phyloP scores from a whole-genome alignment of 1,140 invertebrate genomes.

The Magallana ariakensis region DNA sequence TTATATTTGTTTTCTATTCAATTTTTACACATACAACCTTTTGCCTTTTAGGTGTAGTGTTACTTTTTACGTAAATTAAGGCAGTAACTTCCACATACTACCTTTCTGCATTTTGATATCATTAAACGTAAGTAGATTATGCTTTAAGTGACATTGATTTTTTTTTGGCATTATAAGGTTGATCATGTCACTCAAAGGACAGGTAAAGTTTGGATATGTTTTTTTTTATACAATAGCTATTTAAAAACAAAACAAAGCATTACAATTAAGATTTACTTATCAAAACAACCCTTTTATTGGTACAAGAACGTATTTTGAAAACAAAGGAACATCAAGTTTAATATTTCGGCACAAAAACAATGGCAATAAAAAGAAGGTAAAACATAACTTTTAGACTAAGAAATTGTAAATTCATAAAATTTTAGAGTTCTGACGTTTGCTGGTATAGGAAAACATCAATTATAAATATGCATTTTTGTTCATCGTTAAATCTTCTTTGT shows the following conservation, averaged over 20 bases:
- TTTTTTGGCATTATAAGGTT: too few relatives aligned
- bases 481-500: too few relatives aligned
- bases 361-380: not conserved
- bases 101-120: not conserved
- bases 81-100: not conserved
- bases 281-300: not conserved
- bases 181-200: too few relatives aligned
- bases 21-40: constrained; percentile 8
- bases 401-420: too few relatives aligned
- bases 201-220: too few relatives aligned
- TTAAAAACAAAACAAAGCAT: not conserved
- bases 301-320: not conserved
- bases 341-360: not conserved
- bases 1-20: not conserved
- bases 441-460: too few relatives aligned
- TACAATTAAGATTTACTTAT: not conserved
- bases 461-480: too few relatives aligned
- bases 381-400: too few relatives aligned
- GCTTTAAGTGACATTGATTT: too few relatives aligned
- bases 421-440: too few relatives aligned
- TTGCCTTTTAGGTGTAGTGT: not conserved
- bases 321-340: not conserved
- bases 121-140: too few relatives aligned
- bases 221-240: not conserved
- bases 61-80: not conserved